Evolutionary conservation across 1,140 invertebrate species (phyloP).

Genomic region (Trichomalopsis sarcophagae): DNA sequence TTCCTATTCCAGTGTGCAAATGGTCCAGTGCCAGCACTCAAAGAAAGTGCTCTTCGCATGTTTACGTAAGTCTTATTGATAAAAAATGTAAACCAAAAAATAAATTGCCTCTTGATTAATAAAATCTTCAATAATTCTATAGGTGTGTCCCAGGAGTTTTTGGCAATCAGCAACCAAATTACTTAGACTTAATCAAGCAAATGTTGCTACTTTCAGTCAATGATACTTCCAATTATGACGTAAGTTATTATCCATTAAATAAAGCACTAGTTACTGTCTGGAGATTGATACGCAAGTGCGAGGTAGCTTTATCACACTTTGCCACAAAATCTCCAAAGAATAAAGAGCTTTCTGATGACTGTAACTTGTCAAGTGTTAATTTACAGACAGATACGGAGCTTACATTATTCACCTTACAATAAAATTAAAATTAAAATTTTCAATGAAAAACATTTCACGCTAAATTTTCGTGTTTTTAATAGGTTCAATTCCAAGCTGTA

Average conservation of each 20-base stretch:
- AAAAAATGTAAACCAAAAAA: constrained; percentile 6
- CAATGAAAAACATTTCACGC: constrained; percentile 19
- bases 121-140: constrained; percentile 57
- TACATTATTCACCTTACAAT: constrained; percentile 51
- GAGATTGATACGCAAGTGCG: constrained; percentile 67
- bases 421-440: background rate
- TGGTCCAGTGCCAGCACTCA: constrained; percentile 86
- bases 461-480: constrained; percentile 40
- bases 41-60: constrained; percentile 95
- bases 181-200: constrained; percentile 94
- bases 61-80: constrained; percentile 83
- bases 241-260: constrained; percentile 59
- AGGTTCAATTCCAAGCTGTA: constrained; percentile 87
- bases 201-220: constrained; percentile 91
- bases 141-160: constrained; percentile 96
- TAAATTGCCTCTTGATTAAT: background rate
- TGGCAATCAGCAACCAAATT: constrained; percentile 94
- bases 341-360: constrained; percentile 73
- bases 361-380: constrained; percentile 72
- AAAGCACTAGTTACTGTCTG: constrained; percentile 47
- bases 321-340: constrained; percentile 68
- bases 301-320: constrained; percentile 56
- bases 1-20: constrained; percentile 97
- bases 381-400: constrained; percentile 75
- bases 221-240: constrained; percentile 81